Evolutionary conservation across 53 echinoderm and acorn worm species (phyloP), one percentile per base, ranked within the genome.

Genomic region (Paelopatides confundens): DNA sequence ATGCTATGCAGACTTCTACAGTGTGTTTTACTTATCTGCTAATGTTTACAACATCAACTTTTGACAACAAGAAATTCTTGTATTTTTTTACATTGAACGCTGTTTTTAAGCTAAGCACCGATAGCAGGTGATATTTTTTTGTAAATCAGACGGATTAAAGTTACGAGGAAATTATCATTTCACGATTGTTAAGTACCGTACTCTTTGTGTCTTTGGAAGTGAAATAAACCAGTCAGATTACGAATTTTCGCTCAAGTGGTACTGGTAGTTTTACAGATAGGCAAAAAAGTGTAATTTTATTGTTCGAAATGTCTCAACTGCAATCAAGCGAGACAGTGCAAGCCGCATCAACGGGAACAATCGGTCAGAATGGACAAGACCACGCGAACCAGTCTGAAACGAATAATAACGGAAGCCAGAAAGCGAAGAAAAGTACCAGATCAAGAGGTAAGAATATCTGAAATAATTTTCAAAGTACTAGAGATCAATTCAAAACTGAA

Each of bases 381-480:
- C 74, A 74, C 74, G n/a, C 39, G 9, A 28, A n/a, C 27, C 74
- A 39, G 29, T 36, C 74, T 24, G 74, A 74, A 40, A 39, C 38
- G 46, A 74, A 74, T 74, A 74, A 74, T 40, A 74, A 74, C 26
- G 74, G 74, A 2, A 74, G n/a, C 74, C 74, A 74, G 74, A 74
- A 74, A 40, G 27, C 74, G 14, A 74, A 74, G 29, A 74, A 74
- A 29, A 74, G 74, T 40, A 74, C 74, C 3, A 74, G 74, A 24
- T 74, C 74, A 5, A 35, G 74, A 74, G 74, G 74, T 74, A 74
- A 74, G 74, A 8, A 58, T 0, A 58, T n/a, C 14, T 9, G 48
- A 14, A 48, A 48, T 7, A 48, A 48, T 12, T 48, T 2, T 48
- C 10, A 48, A 48, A 48, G 48, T 48, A 14, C n/a, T n/a, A n/a